Base-by-base conservation (phyloP, 2,113 vertebrate genomes). In the Oryzias curvinotus region DNA sequence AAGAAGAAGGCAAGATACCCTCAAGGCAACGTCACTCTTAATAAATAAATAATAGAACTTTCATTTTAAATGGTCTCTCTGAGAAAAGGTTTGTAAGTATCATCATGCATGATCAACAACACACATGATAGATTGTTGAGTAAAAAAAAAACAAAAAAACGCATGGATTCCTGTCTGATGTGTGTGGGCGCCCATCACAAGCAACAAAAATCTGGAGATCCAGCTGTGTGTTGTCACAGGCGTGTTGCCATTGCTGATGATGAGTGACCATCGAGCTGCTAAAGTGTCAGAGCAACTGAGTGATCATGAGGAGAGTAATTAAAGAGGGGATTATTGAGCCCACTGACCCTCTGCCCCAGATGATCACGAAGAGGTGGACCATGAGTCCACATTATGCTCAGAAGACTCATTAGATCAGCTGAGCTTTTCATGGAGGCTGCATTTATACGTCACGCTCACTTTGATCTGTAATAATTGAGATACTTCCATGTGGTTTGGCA, bases 301-400 rank as follows among this genome's bases (percentile, higher is more conserved):
- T 77, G 85, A 79, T 88, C 87, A 90, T 89, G 84, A 90, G 77
- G 71, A 78, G 73, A 88, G 84, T 88, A 87, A 90, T 89, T 89
- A 90, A 87, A 76, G 67, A 67, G 69, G 78, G 63, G 43, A 71
- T 56, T 82, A 88, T 79, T 62, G 80, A 85, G 80, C 73, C 65
- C 49, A 67, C 65, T 86, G 86, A 90, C 81, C 85, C 63, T 71
- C 52, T 65, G 68, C 73, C 73, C 77, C 72, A 42, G 42, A 44
- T 69, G 75, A 69, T 57, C 64, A 36, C 44, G 12, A 55, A 14
- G 64, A 80, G 74, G 52, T 5, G 26, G 71, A 77, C 61, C 80
- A 74, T 23, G 62, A 67, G 75, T 65, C 69, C 52, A 67, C 80
- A 71, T 73, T 67, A 57, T 28, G 13, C 57, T 53, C 46, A 75